These are phyloP conservation scores for Spodoptera litura DNA, from an alignment of 1,140 invertebrate genomes.

Conservation along the genomic window DNA sequence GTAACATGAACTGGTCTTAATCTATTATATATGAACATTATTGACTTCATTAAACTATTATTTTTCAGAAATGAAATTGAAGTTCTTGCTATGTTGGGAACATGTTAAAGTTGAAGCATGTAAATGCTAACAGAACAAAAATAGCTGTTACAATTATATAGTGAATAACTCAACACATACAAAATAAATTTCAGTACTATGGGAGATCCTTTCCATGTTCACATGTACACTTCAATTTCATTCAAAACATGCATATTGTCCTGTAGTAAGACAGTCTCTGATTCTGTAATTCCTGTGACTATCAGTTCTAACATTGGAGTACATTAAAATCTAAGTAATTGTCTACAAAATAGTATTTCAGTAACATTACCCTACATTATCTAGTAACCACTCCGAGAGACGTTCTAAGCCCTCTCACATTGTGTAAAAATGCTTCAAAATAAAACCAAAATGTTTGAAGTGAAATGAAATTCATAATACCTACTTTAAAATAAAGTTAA, in stretches of 20 bases:
- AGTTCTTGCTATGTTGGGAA: not conserved
- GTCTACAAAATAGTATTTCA: conserved; percentile 56
- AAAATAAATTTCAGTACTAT: not conserved
- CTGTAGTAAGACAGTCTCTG: conserved; percentile 29
- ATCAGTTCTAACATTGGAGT: conserved; percentile 32
- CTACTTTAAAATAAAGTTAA: conserved; percentile 36
- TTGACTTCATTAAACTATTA: not conserved
- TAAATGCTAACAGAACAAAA: not conserved
- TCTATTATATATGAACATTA: not conserved
- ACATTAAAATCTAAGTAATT: conserved; percentile 31
- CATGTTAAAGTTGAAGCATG: not conserved
- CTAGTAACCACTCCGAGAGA: conserved; percentile 56
- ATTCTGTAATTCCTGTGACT: conserved; percentile 29
- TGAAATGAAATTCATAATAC: conserved; percentile 13
- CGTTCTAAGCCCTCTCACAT: conserved; percentile 38
- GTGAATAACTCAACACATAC: not conserved
- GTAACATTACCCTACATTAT: conserved; percentile 58
- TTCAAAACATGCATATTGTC: conserved; percentile 17
- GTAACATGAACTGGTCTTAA: too few relatives aligned
- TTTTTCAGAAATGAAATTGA: not conserved
- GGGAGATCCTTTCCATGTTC: not conserved
- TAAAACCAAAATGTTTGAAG: too few relatives aligned
- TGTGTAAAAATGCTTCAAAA: conserved; percentile 31
- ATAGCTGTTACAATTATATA: not conserved
- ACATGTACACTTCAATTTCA: conserved; percentile 21